Evolutionary conservation across 92 coral and sea anemone species (phyloP), one percentile per base, ranked within the genome.

Genomic region (Zoanthus solanderi): DNA sequence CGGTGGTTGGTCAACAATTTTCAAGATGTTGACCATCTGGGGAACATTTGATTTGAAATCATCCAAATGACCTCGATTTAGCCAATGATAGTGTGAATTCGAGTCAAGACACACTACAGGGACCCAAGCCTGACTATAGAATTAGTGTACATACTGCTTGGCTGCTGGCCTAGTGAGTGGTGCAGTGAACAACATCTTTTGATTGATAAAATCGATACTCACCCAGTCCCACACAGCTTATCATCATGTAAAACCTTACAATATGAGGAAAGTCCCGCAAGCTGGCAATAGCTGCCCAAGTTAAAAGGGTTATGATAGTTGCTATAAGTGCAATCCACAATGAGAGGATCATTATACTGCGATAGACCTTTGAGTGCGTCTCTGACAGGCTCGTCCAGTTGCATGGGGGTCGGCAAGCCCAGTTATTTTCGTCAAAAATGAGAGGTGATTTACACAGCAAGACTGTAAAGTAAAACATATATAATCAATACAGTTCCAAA

Each of bases 251-350:
- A 87, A 95, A 97, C 45, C 99, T 97, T 5, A 95, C 84, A 10
- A 92, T 92, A 74, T 96, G 99, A 9, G 99, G 99, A 89, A 93
- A 96, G 77, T 78, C 90, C 60, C 96, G 99, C 81, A 98, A 92
- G 78, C 83, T 92, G 17, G 81, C 65, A 75, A 95, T 92, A 34
- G 83, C 90, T 15, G 94, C 94, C 94, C 98, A 94, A 29, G 99
- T 97, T 72, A 94, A 82, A 32, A 92, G 71, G 0, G 98, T 92
- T 83, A 97, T 90, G 54, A 92, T 56, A 6, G 98, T 88, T 10
- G 95, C 92, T 44, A 97, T 85, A 9, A 95, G 87, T 7, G 96
- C 93, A 79, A 93, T 63, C 99, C 99, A 97, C 67, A 97, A 74
- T 42, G 95, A 92, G 7, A 91, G 31, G 30, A 92, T 90, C 89